Percentiles rank a stretch among this genome's conserved stretches.
Evolutionary conservation across 1,140 invertebrate genomes (phyloP).

Genomic region (Trachymyrmex septentrionalis): DNA sequence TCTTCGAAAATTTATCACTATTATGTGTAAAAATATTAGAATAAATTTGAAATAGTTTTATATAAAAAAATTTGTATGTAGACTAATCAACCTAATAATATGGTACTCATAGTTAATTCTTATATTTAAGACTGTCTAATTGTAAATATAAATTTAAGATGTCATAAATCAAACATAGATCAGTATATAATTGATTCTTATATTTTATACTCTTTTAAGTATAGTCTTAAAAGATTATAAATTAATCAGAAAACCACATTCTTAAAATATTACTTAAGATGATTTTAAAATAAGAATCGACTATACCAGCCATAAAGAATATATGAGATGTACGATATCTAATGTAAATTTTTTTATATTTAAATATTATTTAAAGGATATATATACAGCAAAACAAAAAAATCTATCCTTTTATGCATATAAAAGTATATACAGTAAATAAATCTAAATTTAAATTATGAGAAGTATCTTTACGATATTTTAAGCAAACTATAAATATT

Average conservation of each 20-base stretch:
- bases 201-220: too few relatives aligned
- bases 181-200: too few relatives aligned
- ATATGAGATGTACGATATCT: neutral
- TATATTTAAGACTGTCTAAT: too few relatives aligned
- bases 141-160: too few relatives aligned
- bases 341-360: neutral
- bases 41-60: neutral
- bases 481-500: constrained; percentile 7
- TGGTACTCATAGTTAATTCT: too few relatives aligned
- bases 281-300: too few relatives aligned
- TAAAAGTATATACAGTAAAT: constrained; percentile 11
- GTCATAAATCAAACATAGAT: neutral
- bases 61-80: neutral
- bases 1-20: neutral
- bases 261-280: too few relatives aligned
- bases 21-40: neutral
- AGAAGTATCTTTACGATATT: neutral
- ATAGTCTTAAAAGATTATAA: too few relatives aligned
- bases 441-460: neutral
- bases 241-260: too few relatives aligned
- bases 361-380: neutral
- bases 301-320: neutral
- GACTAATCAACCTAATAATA: neutral
- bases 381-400: too few relatives aligned
- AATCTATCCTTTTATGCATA: too few relatives aligned